Evolutionary conservation across 2,888 invertebrate species (phyloP).

Genomic region (Theodoxus fluviatilis): DNA sequence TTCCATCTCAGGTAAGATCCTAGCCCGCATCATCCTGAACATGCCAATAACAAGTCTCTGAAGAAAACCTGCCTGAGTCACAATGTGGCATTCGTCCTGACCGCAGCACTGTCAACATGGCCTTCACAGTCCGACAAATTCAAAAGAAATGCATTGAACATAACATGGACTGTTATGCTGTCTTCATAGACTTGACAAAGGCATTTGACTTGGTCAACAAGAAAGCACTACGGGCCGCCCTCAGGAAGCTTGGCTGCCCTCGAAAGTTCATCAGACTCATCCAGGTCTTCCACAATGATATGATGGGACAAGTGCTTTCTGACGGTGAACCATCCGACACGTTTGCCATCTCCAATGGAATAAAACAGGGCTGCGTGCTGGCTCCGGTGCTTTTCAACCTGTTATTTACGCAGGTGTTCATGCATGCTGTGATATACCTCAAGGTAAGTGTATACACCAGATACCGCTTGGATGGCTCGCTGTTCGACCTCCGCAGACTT

Average conservation of each 20-base stretch:
- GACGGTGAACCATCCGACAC: background rate
- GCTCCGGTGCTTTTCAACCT: background rate
- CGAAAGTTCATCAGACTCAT: background rate
- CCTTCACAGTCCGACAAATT: background rate
- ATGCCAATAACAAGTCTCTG: background rate
- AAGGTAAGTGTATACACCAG: too few species aligned
- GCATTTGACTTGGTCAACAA: conserved; percentile 4
- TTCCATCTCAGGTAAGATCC: conserved; percentile 6
- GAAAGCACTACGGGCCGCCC: background rate
- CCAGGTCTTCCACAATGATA: background rate
- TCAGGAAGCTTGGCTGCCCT: background rate
- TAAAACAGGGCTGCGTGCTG: conserved; percentile 9
- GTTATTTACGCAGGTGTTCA: too few species aligned
- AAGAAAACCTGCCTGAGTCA: background rate
- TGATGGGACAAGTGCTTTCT: background rate
- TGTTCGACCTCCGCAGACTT: too few species aligned
- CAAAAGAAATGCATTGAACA: conserved; percentile 13
- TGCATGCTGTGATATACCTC: too few species aligned
- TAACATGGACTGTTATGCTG: background rate
- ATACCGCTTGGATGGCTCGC: too few species aligned
- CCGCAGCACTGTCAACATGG: background rate
- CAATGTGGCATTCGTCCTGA: background rate
- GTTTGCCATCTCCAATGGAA: background rate
- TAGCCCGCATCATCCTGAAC: background rate
- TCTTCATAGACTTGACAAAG: background rate